Evolutionary conservation across 2,113 vertebrate genomes (phyloP), one percentile per base, ranked within the genome.

Genomic region (Actenoides lindsayi): DNA sequence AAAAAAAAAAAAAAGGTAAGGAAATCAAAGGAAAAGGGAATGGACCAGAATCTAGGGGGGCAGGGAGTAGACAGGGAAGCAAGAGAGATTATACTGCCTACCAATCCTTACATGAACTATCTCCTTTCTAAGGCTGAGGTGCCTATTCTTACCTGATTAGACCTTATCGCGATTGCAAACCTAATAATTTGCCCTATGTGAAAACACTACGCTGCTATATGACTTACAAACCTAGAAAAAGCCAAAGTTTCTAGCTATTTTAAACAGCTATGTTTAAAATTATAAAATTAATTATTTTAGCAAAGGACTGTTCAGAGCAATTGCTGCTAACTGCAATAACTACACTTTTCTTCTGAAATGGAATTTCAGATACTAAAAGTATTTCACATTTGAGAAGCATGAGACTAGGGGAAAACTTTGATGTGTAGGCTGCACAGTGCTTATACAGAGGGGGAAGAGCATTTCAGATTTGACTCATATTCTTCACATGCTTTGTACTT

Each of bases 341-440:
- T 46, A 28, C 24, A 84, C 31, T 60, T 83, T 31, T 91, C 41
- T 56, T 87, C 69, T 79, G n/a, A 89, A 94, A 94, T 41, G 31
- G 4, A 16, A 37, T 62, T 93, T 68, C 62, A 68, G 86, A 89
- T 78, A 50, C 37, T 79, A 16, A 27, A 94, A 94, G 30, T 73
- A 90, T 37, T n/a, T 85, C 81, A 91, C 54, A 85, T 42, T 51
- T 89, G 54, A 92, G 91, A 96, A 85, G 93, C 69, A 90, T 54
- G 64, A 96, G 89, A 96, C 91, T 27, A 92, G 51, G 21, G 65
- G 83, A 93, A 96, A 92, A 84, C 76, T 87, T 42, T 19, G 3
- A 50, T 75, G 89, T 69, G 96, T 94, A 80, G 96, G 96, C 53
- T 92, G 88, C 62, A 53, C 8, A 37, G 73, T 53, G 13, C 69